Evolutionary conservation across 2,888 invertebrate genomes (phyloP).

Genomic region (Homarus gammarus): DNA sequence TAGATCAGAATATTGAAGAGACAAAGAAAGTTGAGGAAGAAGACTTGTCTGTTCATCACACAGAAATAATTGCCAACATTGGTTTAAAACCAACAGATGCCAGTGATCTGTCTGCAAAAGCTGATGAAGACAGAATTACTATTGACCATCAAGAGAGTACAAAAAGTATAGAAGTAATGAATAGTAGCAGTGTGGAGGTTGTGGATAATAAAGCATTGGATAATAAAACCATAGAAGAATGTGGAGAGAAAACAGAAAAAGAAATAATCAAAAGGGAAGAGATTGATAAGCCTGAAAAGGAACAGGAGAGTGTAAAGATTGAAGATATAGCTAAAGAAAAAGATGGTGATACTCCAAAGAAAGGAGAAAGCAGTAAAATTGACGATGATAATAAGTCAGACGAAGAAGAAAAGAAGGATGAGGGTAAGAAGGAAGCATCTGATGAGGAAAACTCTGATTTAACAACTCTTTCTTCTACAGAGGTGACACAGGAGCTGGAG

Average conservation of each 20-base stretch:
- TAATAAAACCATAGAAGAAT: conserved; percentile 56
- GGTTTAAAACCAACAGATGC: neutral
- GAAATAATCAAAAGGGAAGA: conserved; percentile 26
- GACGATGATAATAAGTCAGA: conserved; percentile 40
- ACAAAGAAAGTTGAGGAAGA: neutral
- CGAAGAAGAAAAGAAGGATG: conserved; percentile 56
- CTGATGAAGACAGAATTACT: conserved; percentile 21
- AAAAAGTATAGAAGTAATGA: conserved; percentile 43
- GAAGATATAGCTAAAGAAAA: conserved; percentile 55
- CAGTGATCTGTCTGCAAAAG: neutral
- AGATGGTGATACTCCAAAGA: conserved; percentile 30
- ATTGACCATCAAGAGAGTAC: conserved; percentile 14
- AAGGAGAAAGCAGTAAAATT: conserved; percentile 27
- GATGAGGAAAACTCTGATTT: conserved; percentile 59
- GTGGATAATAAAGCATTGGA: conserved; percentile 52
- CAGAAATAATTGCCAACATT: neutral
- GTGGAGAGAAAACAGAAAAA: conserved; percentile 22
- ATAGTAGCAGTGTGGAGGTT: conserved; percentile 48
- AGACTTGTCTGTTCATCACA: neutral
- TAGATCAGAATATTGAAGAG: conserved; percentile 59
- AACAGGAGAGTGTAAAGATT: conserved; percentile 48
- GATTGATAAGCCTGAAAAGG: conserved; percentile 12
- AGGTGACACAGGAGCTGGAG: conserved; percentile 10
- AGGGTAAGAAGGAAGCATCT: conserved; percentile 57
- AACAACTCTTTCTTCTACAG: neutral